Evolutionary conservation across 2,888 invertebrate genomes (phyloP), one percentile per base, ranked within the genome.

Genomic region (Gastracanthus pulcherrimus): DNA sequence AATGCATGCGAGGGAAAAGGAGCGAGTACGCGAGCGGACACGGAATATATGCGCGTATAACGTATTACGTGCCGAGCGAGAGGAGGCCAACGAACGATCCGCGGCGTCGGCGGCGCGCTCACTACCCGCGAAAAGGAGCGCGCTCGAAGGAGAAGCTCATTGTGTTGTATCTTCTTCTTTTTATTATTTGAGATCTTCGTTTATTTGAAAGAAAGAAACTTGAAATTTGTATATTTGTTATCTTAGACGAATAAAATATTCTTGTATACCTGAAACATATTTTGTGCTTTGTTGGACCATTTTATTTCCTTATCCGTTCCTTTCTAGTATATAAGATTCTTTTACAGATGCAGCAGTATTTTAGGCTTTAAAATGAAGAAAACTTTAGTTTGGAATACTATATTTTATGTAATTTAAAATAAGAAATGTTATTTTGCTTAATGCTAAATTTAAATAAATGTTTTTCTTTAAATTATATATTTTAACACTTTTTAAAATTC

Each of bases 231-330:
- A 91, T 89, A 91, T 91, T 91, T 91, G 91, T 91, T 91, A 91
- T 90, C 90, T 91, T 91, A 89, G 88, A 91, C 89, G 91, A 91
- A 91, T 91, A 91, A 91, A 91, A 90, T 91, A 91, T 91, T 91
- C 91, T 91, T 91, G 90, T 91, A 91, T 91, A 91, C 89, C 90
- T 87, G 87, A 88, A 85, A 45, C 4, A 4, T 26, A 60, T 51
- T 23, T 16, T 45, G 31, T 71, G 19, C 67, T 34, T 16, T 13
- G 31, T 72, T 31, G 19, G 41, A 60, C 71, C 29, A 62, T 64
- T 69, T 66, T 23, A 41, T 19, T 34, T 38, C 55, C 60, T 23
- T 19, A 3, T 76, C 16, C 60, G 23, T 31, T 26, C 58, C 66
- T 58, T 31, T 62, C 9, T 38, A 4, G 36, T 13, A 36, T 34